Evolutionary conservation across 2,888 invertebrate genomes (phyloP).

Genomic region (Coenonympha arcania): DNA sequence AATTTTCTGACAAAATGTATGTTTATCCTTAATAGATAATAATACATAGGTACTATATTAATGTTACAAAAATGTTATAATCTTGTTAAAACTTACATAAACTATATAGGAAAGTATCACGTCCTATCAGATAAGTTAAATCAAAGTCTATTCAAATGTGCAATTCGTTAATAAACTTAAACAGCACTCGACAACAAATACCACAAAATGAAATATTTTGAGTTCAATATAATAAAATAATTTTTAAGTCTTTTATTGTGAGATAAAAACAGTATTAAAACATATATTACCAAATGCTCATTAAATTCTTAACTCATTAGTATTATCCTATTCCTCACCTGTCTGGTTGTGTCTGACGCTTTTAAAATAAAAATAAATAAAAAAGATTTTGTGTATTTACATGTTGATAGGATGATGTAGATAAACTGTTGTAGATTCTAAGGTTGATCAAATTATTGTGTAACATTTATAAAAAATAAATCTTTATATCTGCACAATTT

Average conservation of each 20-base stretch:
- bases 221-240: too few relatives aligned
- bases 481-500: constrained; percentile 45
- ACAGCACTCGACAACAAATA: too few relatives aligned
- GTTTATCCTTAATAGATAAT: neutral
- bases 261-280: neutral
- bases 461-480: constrained; percentile 32
- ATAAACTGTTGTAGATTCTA: constrained; percentile 25
- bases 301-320: constrained; percentile 2
- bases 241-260: too few relatives aligned
- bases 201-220: too few relatives aligned
- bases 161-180: neutral
- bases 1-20: neutral
- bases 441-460: constrained; percentile 38
- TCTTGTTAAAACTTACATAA: neutral
- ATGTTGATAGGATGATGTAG: constrained; percentile 18
- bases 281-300: neutral
- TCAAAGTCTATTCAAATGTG: neutral
- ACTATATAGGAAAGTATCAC: neutral
- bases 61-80: neutral
- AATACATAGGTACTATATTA: too few relatives aligned
- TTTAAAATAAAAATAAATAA: constrained; percentile 18
- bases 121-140: neutral
- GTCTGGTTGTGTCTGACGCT: constrained; percentile 28
- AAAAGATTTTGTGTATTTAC: constrained; percentile 25
- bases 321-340: constrained; percentile 1